Base-by-base conservation (phyloP, 2,797 vertebrate genomes). In the Octomys mimax region DNA sequence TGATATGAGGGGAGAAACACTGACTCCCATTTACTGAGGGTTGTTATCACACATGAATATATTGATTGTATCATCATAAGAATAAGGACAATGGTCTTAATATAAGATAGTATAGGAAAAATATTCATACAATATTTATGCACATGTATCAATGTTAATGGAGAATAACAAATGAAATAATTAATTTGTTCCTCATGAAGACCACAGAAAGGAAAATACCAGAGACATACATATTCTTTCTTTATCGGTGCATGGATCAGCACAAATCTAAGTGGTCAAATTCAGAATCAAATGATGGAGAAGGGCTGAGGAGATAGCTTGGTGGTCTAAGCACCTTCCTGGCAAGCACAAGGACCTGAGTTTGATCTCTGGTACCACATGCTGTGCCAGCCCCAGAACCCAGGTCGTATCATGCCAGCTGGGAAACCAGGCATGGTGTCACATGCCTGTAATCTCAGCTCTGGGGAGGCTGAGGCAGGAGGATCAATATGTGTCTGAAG, bases 1-100 rank as follows among this genome's bases (percentile, higher is more conserved):
- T 87, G 57, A 95, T 36, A 86, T 42, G 19, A 95, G 79, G 12
- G 96, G 52, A 14, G 86, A n/a, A 96, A 97, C 81, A 14, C 3
- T 18, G 64, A 57, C n/a, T 19, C 9, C 31, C 31, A 83, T 83
- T 96, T 95, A 42, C 36, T 94, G 70, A 97, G 83, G 71, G 46
- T 39, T 87, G 10, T 13, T 57, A 91, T 93, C 73, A 6, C 46
- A 68, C 14, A 68, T 49, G 46, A 96, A 77, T 66, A 78, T 2
- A 4, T 62, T 75, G 1, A 8, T 0, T 94, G 91, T 86, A 92
- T 89, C 46, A 2, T 71, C 26, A 49, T 70, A 86, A 91, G 31
- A 6, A 54, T 52, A 92, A 92, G 87, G 12, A 19, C 78, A n/a
- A 88, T 46, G 89, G 3, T 4, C 71, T 78, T 89, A 64, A 57